Percentiles rank a stretch among this genome's conserved stretches.
These are phyloP conservation scores for Potamilus streckersoni DNA, from an alignment of 1,140 invertebrate genomes.

Conservation along the genomic window DNA sequence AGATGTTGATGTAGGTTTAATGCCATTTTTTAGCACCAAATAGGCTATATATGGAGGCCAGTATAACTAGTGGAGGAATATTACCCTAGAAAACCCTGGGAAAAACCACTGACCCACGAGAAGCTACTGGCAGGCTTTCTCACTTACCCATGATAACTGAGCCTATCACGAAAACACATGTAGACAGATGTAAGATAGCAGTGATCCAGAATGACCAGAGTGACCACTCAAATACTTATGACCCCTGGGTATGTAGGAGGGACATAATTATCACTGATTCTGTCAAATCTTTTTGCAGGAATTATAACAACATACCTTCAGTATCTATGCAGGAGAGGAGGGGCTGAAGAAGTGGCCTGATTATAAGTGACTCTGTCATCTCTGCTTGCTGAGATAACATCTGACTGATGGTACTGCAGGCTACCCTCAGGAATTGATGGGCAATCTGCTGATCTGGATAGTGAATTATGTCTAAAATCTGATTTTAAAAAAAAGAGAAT, in stretches of 20 bases:
- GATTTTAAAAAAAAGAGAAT: slow-evolving; percentile 1
- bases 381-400: slow-evolving; percentile 29
- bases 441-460: slow-evolving; percentile 25
- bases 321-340: slow-evolving; percentile 23
- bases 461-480: slow-evolving; percentile 42
- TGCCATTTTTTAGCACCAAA: too few species aligned
- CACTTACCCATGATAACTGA: too few species aligned
- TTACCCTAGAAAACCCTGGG: too few species aligned
- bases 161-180: too few species aligned
- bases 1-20: not conserved
- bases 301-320: slow-evolving; percentile 16
- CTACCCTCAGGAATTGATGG: slow-evolving; percentile 36
- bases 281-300: not conserved
- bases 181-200: too few species aligned
- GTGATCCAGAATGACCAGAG: too few species aligned
- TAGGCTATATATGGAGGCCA: too few species aligned
- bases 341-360: slow-evolving; percentile 35
- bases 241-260: too few species aligned
- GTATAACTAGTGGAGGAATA: too few species aligned
- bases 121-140: too few species aligned
- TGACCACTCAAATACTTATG: too few species aligned
- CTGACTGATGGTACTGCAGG: slow-evolving; percentile 36
- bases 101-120: too few species aligned
- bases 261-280: not conserved
- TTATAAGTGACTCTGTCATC: slow-evolving; percentile 35